Evolutionary conservation across 2,888 invertebrate species (phyloP), one percentile per base, ranked within the genome.

Genomic region (Alitta virens): DNA sequence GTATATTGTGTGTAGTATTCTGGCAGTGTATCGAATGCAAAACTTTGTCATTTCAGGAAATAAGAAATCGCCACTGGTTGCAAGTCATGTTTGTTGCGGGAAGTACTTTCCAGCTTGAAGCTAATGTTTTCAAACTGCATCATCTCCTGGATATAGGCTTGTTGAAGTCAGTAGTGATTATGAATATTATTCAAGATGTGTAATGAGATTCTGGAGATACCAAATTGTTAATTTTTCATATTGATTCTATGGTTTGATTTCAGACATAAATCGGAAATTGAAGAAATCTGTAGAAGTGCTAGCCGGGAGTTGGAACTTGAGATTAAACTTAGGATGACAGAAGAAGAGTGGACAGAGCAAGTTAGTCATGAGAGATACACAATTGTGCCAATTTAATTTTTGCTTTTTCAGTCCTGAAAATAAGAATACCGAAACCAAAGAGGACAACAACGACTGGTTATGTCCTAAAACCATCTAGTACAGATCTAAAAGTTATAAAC

Each of bases 321-420:
- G 66, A 75, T 77, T 42, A 80, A 78, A 68, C 78, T 82, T 76
- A 72, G 78, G 42, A 71, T 77, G 64, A 82, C 79, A 7, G 82
- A 81, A 65, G 82, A 82, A 58, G 81, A 81, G 67, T 82, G 82
- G 82, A 81, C 80, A 5, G 82, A 82, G 66, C 82, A 82, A 72
- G 68, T 71, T n/a, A 53, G 1, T 54, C 5, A 40, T 12, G 40
- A 23, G 7, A 7, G 33, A 33, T 46, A 9, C 21, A n/a, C n/a
- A n/a, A n/a, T n/a, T n/a, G n/a, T n/a, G n/a, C n/a, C n/a, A n/a
- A n/a, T n/a, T n/a, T 42, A 42, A 42, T 42, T 14, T 16, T 14
- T n/a, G 14, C 14, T 42, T 42, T 42, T 16, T 14, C 14, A 16
- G n/a, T 42, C n/a, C n/a, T n/a, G n/a, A n/a, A n/a, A n/a, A n/a